phyloP scores from a whole-genome alignment of 2,797 vertebrate genomes.

The Smutsia gigantea region DNA sequence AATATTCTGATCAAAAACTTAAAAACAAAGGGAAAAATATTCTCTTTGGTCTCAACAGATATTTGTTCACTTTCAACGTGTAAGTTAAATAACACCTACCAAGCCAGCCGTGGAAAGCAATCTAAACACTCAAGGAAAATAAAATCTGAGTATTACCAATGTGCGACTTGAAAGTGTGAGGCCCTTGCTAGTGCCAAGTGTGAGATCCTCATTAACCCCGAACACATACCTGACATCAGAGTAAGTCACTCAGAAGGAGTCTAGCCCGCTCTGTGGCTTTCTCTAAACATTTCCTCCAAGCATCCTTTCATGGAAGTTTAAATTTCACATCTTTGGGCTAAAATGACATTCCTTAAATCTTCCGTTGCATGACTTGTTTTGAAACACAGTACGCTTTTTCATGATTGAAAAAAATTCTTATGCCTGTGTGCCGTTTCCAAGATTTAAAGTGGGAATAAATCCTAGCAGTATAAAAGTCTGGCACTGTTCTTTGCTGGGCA shows the following conservation, averaged over 20 bases:
- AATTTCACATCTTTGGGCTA: conserved; percentile 81
- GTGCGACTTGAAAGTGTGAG: conserved; percentile 68
- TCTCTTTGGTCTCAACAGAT: conserved; percentile 59
- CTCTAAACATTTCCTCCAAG: conserved; percentile 75
- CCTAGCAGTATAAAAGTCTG: conserved; percentile 63
- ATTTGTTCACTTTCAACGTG: conserved; percentile 50
- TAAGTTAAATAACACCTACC: conserved; percentile 57
- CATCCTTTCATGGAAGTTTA: conserved; percentile 76
- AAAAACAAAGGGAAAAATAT: conserved; percentile 60
- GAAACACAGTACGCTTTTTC: conserved; percentile 78
- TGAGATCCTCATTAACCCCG: conserved; percentile 35
- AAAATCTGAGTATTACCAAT: conserved; percentile 42
- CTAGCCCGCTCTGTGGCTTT: conserved; percentile 69
- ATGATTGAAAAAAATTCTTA: conserved; percentile 80
- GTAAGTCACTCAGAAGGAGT: conserved; percentile 68
- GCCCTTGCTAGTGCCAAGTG: conserved; percentile 56
- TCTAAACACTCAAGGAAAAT: conserved; percentile 69
- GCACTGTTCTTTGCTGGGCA: conserved; percentile 1
- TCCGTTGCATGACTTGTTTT: conserved; percentile 82
- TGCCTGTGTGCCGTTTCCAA: conserved; percentile 73
- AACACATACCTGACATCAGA: conserved; percentile 74
- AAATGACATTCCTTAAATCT: conserved; percentile 82
- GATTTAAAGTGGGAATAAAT: conserved; percentile 75
- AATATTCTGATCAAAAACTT: conserved; percentile 60
- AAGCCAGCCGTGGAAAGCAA: conserved; percentile 40